phyloP scores from a whole-genome alignment of 2,113 vertebrate species.

The Neodon shergylaensis region DNA sequence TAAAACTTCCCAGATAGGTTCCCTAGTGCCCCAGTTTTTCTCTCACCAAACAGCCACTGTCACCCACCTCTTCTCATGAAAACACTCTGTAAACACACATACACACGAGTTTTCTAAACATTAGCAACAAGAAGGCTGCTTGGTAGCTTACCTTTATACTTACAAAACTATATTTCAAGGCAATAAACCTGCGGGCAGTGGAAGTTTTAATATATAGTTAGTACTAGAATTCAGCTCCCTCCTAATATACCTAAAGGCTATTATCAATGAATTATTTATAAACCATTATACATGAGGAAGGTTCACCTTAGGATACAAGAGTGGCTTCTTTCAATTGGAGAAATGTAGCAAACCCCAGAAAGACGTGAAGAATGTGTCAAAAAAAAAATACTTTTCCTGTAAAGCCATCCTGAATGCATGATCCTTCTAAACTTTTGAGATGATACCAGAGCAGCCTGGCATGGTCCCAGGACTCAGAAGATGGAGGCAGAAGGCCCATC shows the following conservation, averaged over 20 bases:
- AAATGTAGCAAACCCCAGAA: background rate
- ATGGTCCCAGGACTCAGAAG: background rate
- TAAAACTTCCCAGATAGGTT: background rate
- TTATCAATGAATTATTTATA: conserved; percentile 12
- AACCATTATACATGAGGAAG: background rate
- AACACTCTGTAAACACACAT: background rate
- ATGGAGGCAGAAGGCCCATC: background rate
- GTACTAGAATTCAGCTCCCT: conserved; percentile 28
- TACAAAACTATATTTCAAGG: conserved; percentile 9
- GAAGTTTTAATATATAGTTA: conserved; percentile 1
- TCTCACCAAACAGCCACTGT: background rate
- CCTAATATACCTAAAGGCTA: conserved; percentile 8
- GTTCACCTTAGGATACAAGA: background rate
- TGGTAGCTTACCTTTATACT: background rate
- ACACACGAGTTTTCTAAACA: background rate
- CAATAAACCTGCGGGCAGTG: background rate
- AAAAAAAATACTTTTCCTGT: background rate
- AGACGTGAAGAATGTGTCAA: background rate
- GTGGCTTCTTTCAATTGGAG: background rate
- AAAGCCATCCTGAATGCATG: background rate
- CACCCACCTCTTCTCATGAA: background rate
- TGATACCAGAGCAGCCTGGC: background rate
- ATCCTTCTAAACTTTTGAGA: background rate
- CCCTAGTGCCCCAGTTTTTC: background rate
- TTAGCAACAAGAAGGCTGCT: background rate